phyloP scores from a whole-genome alignment of 2,113 vertebrate species.

The Candoia aspera region DNA sequence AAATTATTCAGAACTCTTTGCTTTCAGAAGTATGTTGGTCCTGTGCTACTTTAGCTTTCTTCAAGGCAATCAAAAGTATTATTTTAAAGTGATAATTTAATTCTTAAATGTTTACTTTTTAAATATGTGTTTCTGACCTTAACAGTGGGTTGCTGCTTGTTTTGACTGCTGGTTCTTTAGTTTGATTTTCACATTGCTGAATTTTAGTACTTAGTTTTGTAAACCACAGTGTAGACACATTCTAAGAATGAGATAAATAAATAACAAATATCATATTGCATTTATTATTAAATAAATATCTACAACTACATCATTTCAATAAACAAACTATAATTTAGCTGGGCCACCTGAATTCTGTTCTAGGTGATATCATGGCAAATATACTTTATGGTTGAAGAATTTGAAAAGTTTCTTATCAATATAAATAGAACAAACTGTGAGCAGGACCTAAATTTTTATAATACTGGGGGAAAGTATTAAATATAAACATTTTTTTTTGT shows the following conservation, averaged over 20 bases:
- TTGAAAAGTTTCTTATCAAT: background rate
- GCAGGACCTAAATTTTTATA: background rate
- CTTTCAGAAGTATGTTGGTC: background rate
- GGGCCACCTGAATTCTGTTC: no score
- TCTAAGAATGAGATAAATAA: background rate
- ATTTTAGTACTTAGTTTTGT: background rate
- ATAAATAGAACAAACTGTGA: background rate
- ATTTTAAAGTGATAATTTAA: background rate
- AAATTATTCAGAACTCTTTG: background rate
- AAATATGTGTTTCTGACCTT: background rate
- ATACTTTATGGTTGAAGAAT: background rate
- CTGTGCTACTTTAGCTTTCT: background rate
- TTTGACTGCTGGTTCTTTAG: background rate
- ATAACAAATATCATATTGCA: background rate
- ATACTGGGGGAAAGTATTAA: background rate
- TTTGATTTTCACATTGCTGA: background rate
- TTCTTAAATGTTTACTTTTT: background rate
- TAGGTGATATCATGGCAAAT: background rate
- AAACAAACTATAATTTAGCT: no score
- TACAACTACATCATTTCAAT: no score
- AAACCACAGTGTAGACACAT: background rate
- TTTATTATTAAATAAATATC: no score
- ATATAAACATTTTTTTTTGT: background rate
- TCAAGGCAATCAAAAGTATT: background rate
- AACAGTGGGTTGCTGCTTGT: background rate